Evolutionary conservation across 53 echinoderm and acorn worm species (phyloP), one percentile per base, ranked within the genome.

Genomic region (Stichopus horrens): DNA sequence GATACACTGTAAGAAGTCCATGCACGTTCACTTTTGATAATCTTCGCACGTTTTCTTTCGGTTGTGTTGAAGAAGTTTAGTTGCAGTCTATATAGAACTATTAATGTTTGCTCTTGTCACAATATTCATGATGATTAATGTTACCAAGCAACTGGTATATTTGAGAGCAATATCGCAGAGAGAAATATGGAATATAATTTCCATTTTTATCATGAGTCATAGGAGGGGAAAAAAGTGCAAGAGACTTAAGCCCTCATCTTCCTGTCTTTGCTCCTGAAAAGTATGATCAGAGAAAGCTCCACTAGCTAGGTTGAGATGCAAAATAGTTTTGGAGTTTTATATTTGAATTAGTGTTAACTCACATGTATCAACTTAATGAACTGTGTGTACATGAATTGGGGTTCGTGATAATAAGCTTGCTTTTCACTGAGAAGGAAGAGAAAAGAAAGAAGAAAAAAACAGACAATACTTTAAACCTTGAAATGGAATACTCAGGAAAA

Each of bases 121-220:
- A 71, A 4, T 71, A 71, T 71, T 71, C 71, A 71, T 71, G 71
- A 71, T 71, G 71, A 20, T 71, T 71, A 71, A 71, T 71, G 18
- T 71, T 71, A 71, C 71, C 71, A n/a, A 71, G 71, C 71, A 71
- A 71, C 71, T 71, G 71, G 6, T 71, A 71, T 71, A 71, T 71
- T 71, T 71, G 71, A 71, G 5, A 71, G 71, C 71, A 71, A 71
- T 71, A 71, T 71, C 4, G 71, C 16, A 13, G 19, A 71, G 18
- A 71, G 6, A 71, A 18, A 13, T n/a, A 21, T n/a, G 7, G 71
- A 71, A 71, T 71, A 21, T 71, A 2, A 71, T 71, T 71, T 71
- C 71, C 71, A 71, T 71, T 71, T 63, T 71, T 71, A 71, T 37
- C 18, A 71, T 71, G 71, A 71, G 71, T 71, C 59, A 59, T 20